A percentile compares a stretch with the other conserved stretches of the same genome.
Evolutionary conservation across 2,113 vertebrate species (phyloP).

Genomic region (Caloenas nicobarica): DNA sequence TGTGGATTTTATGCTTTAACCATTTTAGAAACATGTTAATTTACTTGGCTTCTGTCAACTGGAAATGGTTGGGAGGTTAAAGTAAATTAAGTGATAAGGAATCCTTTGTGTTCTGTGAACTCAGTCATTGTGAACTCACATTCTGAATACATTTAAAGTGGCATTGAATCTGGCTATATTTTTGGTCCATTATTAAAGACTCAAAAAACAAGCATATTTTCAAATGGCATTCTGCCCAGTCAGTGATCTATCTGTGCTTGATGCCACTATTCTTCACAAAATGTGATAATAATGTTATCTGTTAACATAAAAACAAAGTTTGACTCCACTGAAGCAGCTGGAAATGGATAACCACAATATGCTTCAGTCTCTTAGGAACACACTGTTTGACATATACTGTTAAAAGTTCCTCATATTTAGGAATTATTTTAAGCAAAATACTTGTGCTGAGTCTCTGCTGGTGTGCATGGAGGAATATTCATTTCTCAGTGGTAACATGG

Average conservation of each 20-base stretch:
- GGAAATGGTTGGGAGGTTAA: background rate
- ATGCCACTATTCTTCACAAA: conserved; percentile 71
- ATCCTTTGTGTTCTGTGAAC: background rate
- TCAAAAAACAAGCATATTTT: conserved; percentile 69
- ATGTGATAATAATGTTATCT: conserved; percentile 74
- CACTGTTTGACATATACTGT: conserved; percentile 69
- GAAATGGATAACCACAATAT: conserved; percentile 73
- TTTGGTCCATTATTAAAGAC: conserved; percentile 55
- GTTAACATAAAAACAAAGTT: conserved; percentile 77
- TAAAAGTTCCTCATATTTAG: conserved; percentile 70
- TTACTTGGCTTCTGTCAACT: background rate
- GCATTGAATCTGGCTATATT: background rate
- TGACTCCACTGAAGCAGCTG: conserved; percentile 75
- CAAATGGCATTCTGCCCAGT: conserved; percentile 28
- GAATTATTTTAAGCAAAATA: conserved; percentile 64
- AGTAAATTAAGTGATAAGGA: background rate
- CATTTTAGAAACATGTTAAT: background rate
- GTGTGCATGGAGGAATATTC: conserved; percentile 55
- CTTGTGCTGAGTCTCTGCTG: conserved; percentile 69
- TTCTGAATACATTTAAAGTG: conserved; percentile 10
- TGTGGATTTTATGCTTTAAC: background rate
- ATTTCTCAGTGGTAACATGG: conserved; percentile 54
- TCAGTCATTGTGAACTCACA: background rate
- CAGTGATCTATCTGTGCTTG: conserved; percentile 68
- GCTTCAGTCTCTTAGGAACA: conserved; percentile 66